Evolutionary conservation across 2,888 invertebrate species (phyloP), one percentile per base, ranked within the genome.

Genomic region (Apamea sordens): DNA sequence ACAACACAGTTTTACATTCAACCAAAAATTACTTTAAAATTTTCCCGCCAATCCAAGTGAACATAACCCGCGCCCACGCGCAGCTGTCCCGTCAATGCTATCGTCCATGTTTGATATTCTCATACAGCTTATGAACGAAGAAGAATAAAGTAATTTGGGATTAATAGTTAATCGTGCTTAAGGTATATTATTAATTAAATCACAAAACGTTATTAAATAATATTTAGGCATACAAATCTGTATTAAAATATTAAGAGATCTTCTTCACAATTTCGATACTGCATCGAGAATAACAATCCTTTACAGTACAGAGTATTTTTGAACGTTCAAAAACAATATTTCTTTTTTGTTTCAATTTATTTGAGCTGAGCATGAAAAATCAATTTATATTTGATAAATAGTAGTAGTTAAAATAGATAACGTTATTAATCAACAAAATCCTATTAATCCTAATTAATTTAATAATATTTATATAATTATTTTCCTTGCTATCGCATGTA

Each of bases 271-370:
- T 36, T 71, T 71, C 71, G 21, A 44, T 56, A 77, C 21, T 21
- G 21, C 15, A n/a, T n/a, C 65, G 74, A 81, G 82, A 79, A 81
- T 81, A 73, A 13, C 73, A 15, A 21, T 15, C 32, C 21, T 24
- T 11, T 24, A 32, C 3, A 21, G 1, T 24, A 32, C 3, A 21
- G 1, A 21, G 1, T 47, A 13, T 47, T 65, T 41, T 53, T 28
- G 2, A 11, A 72, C 82, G 79, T 82, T 50, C 65, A 65, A 32
- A 61, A 79, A 79, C 32, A 7, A 32, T n/a, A 36, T 2, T 4
- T 56, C 10, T 2, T 3, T n/a, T 15, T n/a, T 15, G 18, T 24
- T 21, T 59, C n/a, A 59, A n/a, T 59, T 56, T 56, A 11, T 11
- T 59, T 18, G 28, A 41, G 15, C 44, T 41, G 24, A 21, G 2